phyloP scores from a whole-genome alignment of 1,140 invertebrate genomes.

The Daktulosphaira vitifoliae region DNA sequence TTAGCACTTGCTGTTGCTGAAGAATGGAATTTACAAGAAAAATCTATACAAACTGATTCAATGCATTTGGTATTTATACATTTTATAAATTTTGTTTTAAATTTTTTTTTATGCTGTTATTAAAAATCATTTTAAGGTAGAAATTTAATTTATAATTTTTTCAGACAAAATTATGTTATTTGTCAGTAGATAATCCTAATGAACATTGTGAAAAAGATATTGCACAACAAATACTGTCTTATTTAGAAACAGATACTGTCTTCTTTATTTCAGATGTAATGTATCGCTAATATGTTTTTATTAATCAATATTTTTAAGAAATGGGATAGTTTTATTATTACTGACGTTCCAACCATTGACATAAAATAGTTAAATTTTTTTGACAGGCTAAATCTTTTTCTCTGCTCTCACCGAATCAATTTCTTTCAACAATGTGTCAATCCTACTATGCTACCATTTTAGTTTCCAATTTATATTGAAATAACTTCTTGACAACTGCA shows the following conservation, averaged over 20 bases:
- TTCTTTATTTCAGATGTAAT: conserved; percentile 63
- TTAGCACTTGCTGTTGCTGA: conserved; percentile 80
- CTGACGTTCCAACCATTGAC: too few relatives aligned
- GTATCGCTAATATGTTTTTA: too few relatives aligned
- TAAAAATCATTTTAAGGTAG: conserved; percentile 1
- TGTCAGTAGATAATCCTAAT: conserved; percentile 83
- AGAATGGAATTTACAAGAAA: conserved; percentile 84
- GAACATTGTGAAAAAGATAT: conserved; percentile 66
- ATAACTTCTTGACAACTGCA: too few relatives aligned
- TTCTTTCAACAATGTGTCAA: too few relatives aligned
- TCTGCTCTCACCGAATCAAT: too few relatives aligned
- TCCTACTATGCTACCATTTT: too few relatives aligned
- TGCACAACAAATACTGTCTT: conserved; percentile 68
- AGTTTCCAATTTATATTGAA: too few relatives aligned
- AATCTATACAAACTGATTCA: conserved; percentile 61
- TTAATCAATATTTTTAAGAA: too few relatives aligned
- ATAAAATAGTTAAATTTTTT: too few relatives aligned
- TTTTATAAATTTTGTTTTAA: neutral
- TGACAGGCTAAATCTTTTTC: too few relatives aligned
- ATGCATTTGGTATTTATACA: conserved; percentile 80
- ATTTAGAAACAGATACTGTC: conserved; percentile 79
- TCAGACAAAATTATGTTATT: conserved; percentile 81
- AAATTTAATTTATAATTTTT: conserved; percentile 42
- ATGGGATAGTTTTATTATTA: too few relatives aligned
- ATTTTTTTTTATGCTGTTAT: neutral